Percentiles rank a stretch among this genome's conserved stretches.
Evolutionary conservation across 2,888 invertebrate genomes (phyloP).

Genomic region (Hipparchia sbordonii): DNA sequence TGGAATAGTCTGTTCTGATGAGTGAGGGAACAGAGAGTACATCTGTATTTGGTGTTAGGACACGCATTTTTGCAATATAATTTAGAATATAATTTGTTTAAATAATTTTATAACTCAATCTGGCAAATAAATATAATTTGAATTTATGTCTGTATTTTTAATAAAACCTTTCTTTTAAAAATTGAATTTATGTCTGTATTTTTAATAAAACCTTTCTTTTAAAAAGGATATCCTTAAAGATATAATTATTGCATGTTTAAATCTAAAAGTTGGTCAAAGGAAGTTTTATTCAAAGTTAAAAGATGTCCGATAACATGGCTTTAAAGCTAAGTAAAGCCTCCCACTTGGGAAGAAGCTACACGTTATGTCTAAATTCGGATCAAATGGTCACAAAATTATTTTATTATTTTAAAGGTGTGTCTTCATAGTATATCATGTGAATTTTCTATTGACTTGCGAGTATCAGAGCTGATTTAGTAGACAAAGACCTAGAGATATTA

Average conservation of each 20-base stretch:
- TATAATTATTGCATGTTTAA: neutral
- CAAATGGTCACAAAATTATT: neutral
- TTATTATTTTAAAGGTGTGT: too few species aligned
- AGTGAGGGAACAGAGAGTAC: too few species aligned
- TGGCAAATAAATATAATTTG: neutral
- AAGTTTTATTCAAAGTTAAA: slow-evolving; percentile 17
- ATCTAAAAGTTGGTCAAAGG: slow-evolving; percentile 14
- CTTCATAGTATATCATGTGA: too few species aligned
- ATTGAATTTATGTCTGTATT: too few species aligned
- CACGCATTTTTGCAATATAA: neutral
- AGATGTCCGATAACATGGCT: slow-evolving; percentile 7
- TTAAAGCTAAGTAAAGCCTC: neutral
- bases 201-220: neutral
- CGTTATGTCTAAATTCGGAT: neutral
- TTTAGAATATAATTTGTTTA: neutral
- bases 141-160: neutral
- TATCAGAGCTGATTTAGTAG: too few species aligned
- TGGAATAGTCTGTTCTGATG: too few species aligned
- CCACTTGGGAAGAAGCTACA: neutral
- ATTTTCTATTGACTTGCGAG: too few species aligned
- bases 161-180: neutral
- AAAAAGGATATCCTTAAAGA: neutral
- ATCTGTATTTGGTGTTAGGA: too few species aligned
- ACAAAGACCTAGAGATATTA: too few species aligned
- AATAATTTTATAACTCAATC: too few species aligned